Evolutionary conservation across 2,888 invertebrate species (phyloP), one percentile per base, ranked within the genome.

Genomic region (Melanostoma scalare): DNA sequence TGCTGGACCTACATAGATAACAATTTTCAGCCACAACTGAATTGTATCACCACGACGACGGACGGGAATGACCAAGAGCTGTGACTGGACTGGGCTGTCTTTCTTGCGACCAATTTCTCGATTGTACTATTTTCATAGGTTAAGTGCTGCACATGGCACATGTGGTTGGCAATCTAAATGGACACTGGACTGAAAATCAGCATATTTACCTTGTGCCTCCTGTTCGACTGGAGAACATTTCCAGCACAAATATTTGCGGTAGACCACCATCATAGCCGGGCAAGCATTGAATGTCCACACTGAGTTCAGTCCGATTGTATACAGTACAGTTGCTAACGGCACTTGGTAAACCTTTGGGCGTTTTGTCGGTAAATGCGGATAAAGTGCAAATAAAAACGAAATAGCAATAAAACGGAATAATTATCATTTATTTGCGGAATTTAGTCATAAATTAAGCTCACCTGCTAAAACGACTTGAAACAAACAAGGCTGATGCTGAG

Each of bases 401-500:
- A 74, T 10, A 50, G 67, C 52, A 71, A 72, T 53, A 35, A 61
- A 80, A 80, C 9, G 44, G 61, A 55, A 68, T 69, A 68, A 79
- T 69, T 71, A 48, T 60, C 60, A 68, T 77, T 71, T 60, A 52
- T 67, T 68, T 73, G 61, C 60, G 58, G 55, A 53, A 80, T 65
- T 85, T 79, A 77, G 31, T 65, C 55, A 50, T 35, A 69, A 38
- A 53, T 63, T 76, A 50, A 76, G 89, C 92, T 93, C 90, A 97
- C 97, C 97, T 87, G 97, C 97, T 67, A 96, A 94, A 48, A 97
- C 96, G 90, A 97, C 95, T 91, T 96, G 96, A 92, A 96, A 97
- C 89, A 96, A 93, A 90, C 97, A 97, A 8, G 97, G 97, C 86
- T 94, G 93, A 86, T 94, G 92, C 90, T 97, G 97, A 73, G 95